Base-by-base conservation (phyloP, 2,888 invertebrate species). In the Micropterix aruncella region DNA sequence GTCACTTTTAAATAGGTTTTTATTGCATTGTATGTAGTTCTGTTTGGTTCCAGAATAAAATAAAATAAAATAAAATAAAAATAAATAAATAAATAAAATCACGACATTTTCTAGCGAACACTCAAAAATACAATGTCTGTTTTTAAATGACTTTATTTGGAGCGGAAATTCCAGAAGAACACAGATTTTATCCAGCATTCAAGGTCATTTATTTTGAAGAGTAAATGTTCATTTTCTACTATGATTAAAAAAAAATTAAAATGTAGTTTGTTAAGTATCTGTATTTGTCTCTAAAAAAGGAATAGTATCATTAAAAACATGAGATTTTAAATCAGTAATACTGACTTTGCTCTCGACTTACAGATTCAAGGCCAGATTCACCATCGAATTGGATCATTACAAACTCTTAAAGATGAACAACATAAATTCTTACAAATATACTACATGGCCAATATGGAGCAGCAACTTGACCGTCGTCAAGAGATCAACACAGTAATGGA, bases 371-470 rank as follows among this genome's bases (percentile, higher is more conserved):
- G 50, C 16, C 47, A 51, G 44, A 47, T 52, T 42, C 46, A 52
- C 45, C 45, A 52, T 46, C 42, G 40, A 37, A 43, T 46, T 45
- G 50, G 48, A 41, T 49, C 51, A 45, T 45, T 53, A 41, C 45
- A 48, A 43, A 51, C 52, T 40, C 38, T 49, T 1, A 18, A 36
- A 41, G 50, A 51, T 48, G 37, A 38, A 40, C 41, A 48, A 19
- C 46, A 48, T 43, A 48, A 48, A 46, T 52, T 52, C 42, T 43
- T 53, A 18, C 50, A 53, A 50, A 54, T 57, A 36, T 56, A 54
- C 43, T 55, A 54, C 44, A 54, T 52, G 47, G 54, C 51, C 37
- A 45, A 53, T 48, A 40, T 17, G 18, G 49, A 53, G 36, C 45
- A 54, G 50, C 15, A 54, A 51, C 15, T 52, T 38, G 45, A 50